Evolutionary conservation across 1,140 invertebrate genomes (phyloP).

Genomic region (Zaprionus gabonicus): DNA sequence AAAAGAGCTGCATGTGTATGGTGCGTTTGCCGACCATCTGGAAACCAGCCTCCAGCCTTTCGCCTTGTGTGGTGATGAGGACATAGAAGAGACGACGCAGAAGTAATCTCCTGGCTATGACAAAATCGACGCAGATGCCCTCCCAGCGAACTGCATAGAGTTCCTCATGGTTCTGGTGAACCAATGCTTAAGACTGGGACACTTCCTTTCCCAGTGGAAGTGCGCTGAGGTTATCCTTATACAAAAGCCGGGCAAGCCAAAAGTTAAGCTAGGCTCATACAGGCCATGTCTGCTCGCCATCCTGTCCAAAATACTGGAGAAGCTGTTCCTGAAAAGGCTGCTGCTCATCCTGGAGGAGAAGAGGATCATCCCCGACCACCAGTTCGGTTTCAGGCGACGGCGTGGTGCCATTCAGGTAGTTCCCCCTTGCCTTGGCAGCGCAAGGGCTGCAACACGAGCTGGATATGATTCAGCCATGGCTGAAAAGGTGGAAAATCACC

Average conservation of each 20-base stretch:
- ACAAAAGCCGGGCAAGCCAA: constrained; percentile 4
- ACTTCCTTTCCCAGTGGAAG: constrained; percentile 28
- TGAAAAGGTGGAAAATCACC: background rate
- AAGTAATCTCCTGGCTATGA: constrained; percentile 23
- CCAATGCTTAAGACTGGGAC: background rate
- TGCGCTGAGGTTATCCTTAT: constrained; percentile 18
- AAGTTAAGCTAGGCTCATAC: background rate
- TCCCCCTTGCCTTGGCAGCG: background rate
- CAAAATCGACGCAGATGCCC: constrained; percentile 7
- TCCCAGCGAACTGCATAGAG: constrained; percentile 4
- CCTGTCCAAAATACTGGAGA: constrained; percentile 21
- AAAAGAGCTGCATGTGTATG: background rate
- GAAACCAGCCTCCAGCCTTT: background rate
- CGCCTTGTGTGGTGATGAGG: background rate
- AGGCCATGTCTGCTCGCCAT: constrained; percentile 14
- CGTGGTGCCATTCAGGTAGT: background rate
- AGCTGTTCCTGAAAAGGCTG: background rate
- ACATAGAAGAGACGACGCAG: background rate
- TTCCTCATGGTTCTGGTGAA: background rate
- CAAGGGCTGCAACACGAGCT: background rate
- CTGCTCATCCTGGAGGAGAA: constrained; percentile 1
- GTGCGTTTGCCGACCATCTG: constrained; percentile 12
- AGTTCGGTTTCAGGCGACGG: constrained; percentile 7
- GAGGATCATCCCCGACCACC: constrained; percentile 1
- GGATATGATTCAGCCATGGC: background rate